These are phyloP conservation scores for Hippopotamus amphibius DNA, from an alignment of 2,113 vertebrate species.

Conservation along the genomic window DNA sequence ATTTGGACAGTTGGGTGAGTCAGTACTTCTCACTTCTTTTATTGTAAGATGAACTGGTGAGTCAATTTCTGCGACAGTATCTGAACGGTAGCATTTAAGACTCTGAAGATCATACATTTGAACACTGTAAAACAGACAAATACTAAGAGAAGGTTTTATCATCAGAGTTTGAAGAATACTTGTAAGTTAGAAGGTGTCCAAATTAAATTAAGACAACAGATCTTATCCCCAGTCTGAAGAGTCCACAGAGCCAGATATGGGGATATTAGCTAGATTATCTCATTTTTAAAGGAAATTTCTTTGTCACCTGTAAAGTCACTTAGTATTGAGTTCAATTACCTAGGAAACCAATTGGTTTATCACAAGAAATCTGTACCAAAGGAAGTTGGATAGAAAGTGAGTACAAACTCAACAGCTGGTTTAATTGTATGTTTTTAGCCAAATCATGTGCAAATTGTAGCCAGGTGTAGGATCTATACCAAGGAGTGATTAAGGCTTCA, in stretches of 20 bases:
- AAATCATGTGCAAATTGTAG: neutral
- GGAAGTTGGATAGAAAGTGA: neutral
- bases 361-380: neutral
- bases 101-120: neutral
- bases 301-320: neutral
- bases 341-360: neutral
- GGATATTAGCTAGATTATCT: neutral
- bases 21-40: neutral
- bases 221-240: neutral
- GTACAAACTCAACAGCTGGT: neutral
- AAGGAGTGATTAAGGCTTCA: neutral
- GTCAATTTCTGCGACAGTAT: neutral
- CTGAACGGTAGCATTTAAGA: neutral
- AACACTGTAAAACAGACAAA: neutral
- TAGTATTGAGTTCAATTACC: neutral
- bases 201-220: neutral
- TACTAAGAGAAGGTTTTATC: neutral
- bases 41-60: neutral
- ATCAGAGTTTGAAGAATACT: neutral
- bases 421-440: neutral
- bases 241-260: neutral
- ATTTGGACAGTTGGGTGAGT: neutral
- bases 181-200: neutral
- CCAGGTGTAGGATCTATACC: neutral
- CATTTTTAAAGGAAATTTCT: neutral